Evolutionary conservation across 2,113 vertebrate species (phyloP).

Genomic region (Eonycteris spelaea): DNA sequence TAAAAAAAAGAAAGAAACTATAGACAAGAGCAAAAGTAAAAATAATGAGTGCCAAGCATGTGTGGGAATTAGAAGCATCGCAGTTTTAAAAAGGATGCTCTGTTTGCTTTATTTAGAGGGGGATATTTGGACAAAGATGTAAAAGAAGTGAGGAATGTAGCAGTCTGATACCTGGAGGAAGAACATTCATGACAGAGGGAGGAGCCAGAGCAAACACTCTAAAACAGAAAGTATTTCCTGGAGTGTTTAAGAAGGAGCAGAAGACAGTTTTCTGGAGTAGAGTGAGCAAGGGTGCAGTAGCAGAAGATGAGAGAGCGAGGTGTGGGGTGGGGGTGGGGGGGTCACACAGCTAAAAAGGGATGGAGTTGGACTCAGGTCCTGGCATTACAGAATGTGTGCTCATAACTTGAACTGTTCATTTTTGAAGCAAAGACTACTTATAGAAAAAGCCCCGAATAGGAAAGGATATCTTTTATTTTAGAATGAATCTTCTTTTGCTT

Average conservation of each 20-base stretch:
- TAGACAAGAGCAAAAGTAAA: background rate
- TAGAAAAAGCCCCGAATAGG: background rate
- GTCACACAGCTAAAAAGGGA: background rate
- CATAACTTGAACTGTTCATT: background rate
- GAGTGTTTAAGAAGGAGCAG: background rate
- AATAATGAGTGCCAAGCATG: background rate
- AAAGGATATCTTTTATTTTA: background rate
- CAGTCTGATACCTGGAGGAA: background rate
- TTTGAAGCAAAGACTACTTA: background rate
- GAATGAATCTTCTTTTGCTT: background rate
- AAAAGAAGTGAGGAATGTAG: background rate
- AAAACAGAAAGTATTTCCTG: background rate
- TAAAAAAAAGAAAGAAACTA: background rate
- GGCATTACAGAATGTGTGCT: background rate
- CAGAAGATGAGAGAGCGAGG: background rate
- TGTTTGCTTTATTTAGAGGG: background rate
- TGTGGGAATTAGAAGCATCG: background rate
- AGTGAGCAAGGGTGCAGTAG: accelerated
- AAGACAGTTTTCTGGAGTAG: background rate
- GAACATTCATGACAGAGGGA: background rate
- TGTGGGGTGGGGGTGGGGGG: too few species aligned
- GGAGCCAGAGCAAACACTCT: background rate
- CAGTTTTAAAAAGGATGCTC: background rate
- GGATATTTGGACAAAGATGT: background rate
- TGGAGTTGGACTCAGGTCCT: background rate